These are phyloP conservation scores for Zygaena filipendulae DNA, from an alignment of 2,888 invertebrate species.

Conservation along the genomic window DNA sequence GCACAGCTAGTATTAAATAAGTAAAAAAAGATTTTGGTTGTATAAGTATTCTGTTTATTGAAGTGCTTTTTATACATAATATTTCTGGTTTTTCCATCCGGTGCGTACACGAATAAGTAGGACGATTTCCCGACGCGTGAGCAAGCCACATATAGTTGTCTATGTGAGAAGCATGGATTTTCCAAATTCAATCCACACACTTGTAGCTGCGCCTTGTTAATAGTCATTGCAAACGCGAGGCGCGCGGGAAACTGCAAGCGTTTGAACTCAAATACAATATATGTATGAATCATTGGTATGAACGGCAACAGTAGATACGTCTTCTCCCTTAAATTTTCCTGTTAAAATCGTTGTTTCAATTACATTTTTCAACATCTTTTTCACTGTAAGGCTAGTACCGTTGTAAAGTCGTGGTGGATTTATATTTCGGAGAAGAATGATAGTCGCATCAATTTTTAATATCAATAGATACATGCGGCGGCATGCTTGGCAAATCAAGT, in stretches of 20 bases:
- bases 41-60: too few relatives aligned
- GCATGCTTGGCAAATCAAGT: constrained; percentile 16
- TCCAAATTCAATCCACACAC: too few relatives aligned
- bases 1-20: too few relatives aligned
- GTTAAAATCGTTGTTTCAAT: constrained; percentile 13
- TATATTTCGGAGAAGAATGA: constrained; percentile 13
- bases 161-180: too few relatives aligned
- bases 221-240: constrained; percentile 12
- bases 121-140: too few relatives aligned
- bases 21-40: too few relatives aligned
- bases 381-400: constrained; percentile 11
- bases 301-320: too few relatives aligned
- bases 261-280: constrained; percentile 11
- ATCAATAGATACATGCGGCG: constrained; percentile 13
- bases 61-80: too few relatives aligned
- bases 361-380: constrained; percentile 10
- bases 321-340: constrained; percentile 11
- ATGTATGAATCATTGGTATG: constrained; percentile 9
- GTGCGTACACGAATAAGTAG: too few relatives aligned
- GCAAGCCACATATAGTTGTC: too few relatives aligned
- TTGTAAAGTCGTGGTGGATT: constrained; percentile 11
- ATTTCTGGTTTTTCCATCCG: too few relatives aligned
- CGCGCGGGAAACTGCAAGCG: constrained; percentile 11
- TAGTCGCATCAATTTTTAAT: constrained; percentile 10
- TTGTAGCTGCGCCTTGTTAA: constrained; percentile 6